These are phyloP conservation scores for Quadroppia sp. DNA, from an alignment of 2,888 invertebrate genomes.

Conservation along the genomic window DNA sequence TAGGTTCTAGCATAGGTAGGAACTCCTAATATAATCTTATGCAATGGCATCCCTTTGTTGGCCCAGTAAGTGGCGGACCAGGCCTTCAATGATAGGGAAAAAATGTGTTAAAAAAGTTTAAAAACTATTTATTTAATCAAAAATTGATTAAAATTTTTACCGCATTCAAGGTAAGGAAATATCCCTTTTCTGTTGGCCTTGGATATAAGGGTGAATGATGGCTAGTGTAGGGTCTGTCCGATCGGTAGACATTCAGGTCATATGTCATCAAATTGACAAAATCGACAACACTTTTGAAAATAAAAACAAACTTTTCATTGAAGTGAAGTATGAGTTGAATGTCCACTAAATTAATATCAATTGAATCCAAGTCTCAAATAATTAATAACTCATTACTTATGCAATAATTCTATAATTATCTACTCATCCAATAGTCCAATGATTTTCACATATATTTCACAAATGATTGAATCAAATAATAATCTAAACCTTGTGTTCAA, in stretches of 20 bases:
- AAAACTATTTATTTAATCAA: not conserved
- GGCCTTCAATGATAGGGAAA: slow-evolving; percentile 56
- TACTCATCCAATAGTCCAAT: no score
- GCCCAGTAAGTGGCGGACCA: slow-evolving; percentile 75
- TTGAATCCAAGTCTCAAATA: no score
- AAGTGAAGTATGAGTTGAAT: no score
- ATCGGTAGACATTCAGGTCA: slow-evolving; percentile 75
- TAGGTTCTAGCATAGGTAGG: slow-evolving; percentile 83
- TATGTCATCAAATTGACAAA: slow-evolving; percentile 87
- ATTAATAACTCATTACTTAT: no score
- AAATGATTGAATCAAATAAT: not conserved
- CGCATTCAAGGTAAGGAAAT: slow-evolving; percentile 68
- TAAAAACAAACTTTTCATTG: not conserved
- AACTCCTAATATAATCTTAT: slow-evolving; percentile 76
- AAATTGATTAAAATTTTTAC: slow-evolving; percentile 41
- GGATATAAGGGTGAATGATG: slow-evolving; percentile 75
- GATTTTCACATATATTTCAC: no score
- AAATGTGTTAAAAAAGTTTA: no score
- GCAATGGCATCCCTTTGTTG: slow-evolving; percentile 66
- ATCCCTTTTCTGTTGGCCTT: slow-evolving; percentile 61
- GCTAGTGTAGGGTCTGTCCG: slow-evolving; percentile 73
- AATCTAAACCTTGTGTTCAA: not conserved
- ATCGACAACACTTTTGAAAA: slow-evolving; percentile 64
- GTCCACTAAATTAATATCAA: no score
- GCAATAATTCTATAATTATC: no score